Percentiles rank a stretch among this genome's conserved stretches.
Evolutionary conservation across 2,888 invertebrate genomes (phyloP).

Genomic region (Diaphora mendica): DNA sequence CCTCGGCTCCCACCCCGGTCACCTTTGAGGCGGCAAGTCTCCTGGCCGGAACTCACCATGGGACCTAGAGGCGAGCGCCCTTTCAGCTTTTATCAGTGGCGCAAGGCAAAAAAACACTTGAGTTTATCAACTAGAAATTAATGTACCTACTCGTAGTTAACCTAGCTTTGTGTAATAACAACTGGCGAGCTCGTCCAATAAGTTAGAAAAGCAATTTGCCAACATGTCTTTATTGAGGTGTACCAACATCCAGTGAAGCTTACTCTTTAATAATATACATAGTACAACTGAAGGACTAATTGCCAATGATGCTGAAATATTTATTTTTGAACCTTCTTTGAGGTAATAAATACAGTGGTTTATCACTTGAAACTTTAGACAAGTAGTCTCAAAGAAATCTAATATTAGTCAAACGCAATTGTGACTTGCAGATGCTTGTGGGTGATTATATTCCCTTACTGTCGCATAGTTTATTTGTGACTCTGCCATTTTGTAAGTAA

Average conservation of each 20-base stretch:
- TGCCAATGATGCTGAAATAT: not conserved
- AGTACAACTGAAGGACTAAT: not conserved
- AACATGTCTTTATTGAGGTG: slow-evolving; percentile 14
- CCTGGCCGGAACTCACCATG: too few species aligned
- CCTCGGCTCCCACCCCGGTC: too few species aligned
- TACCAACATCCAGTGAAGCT: not conserved
- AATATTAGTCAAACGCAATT: too few species aligned
- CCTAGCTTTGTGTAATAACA: too few species aligned
- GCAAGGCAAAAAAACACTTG: too few species aligned
- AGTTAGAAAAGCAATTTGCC: slow-evolving; percentile 17
- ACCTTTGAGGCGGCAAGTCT: too few species aligned
- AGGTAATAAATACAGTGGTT: too few species aligned
- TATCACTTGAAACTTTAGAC: not conserved
- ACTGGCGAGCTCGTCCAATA: slow-evolving; percentile 11
- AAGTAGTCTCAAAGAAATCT: too few species aligned
- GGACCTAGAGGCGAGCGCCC: too few species aligned
- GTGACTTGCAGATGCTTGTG: not conserved
- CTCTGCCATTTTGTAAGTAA: not conserved
- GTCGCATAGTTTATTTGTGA: not conserved
- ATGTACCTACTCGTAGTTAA: too few species aligned
- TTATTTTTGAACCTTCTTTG: not conserved
- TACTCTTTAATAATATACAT: slow-evolving; percentile 8
- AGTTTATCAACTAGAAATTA: too few species aligned
- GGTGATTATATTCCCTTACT: not conserved
- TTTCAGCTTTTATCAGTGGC: too few species aligned